Conservation (phyloP, 2,888 invertebrate species). For the Drosophila putrida region DNA sequence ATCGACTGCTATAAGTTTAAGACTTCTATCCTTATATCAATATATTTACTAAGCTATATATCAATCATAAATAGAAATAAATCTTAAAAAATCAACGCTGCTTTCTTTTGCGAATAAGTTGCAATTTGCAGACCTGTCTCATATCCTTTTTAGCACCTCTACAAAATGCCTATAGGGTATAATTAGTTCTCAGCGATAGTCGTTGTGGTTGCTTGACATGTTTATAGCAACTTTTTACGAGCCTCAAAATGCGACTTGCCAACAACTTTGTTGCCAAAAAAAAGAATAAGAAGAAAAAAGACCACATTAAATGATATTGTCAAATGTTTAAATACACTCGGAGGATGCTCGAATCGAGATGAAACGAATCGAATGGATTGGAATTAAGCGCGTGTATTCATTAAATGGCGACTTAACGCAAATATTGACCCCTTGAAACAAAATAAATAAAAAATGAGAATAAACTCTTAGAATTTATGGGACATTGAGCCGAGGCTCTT, state of each 20-base stretch:
- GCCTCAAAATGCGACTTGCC: conserved; percentile 36
- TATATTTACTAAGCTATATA: no score
- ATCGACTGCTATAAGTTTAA: no score
- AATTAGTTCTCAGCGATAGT: conserved; percentile 11
- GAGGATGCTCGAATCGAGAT: conserved; percentile 41
- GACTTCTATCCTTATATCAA: no score
- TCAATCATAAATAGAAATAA: not conserved
- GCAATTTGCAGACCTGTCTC: not conserved
- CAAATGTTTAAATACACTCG: conserved; percentile 56
- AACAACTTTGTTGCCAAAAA: conserved; percentile 57
- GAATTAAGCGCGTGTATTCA: conserved; percentile 41
- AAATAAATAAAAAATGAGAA: conserved; percentile 38
- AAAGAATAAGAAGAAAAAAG: conserved; percentile 1
- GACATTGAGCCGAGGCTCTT: conserved; percentile 51
- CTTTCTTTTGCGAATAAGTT: not conserved
- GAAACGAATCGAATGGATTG: conserved; percentile 2
- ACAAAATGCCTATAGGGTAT: conserved; percentile 22
- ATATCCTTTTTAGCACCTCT: not conserved
- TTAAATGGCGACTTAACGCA: conserved; percentile 66
- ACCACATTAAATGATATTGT: conserved; percentile 63
- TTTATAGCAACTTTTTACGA: conserved; percentile 65
- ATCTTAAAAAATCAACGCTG: not conserved
- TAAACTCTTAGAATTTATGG: conserved; percentile 74
- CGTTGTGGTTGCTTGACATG: conserved; percentile 41
- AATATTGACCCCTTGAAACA: conserved; percentile 66